Evolutionary conservation across 1,140 invertebrate species (phyloP).

Genomic region (Drosophila mayri): DNA sequence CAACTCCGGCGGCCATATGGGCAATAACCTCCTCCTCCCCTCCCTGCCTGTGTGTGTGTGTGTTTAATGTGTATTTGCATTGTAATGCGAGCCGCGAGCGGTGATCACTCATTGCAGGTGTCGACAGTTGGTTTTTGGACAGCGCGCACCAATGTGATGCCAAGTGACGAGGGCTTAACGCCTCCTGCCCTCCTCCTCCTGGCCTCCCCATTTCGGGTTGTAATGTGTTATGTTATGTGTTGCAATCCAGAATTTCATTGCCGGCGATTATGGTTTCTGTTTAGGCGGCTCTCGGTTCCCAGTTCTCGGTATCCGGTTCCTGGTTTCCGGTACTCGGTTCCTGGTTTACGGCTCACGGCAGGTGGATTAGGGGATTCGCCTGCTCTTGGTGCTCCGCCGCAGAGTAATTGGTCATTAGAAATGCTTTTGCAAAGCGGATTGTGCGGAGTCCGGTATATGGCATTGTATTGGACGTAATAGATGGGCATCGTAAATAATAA

Average conservation of each 20-base stretch:
- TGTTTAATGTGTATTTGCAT: slow-evolving; percentile 38
- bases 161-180: slow-evolving; percentile 30
- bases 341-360: neutral
- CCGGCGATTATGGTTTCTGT: slow-evolving; percentile 35
- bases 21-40: slow-evolving; percentile 21
- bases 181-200: neutral
- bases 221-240: slow-evolving; percentile 38
- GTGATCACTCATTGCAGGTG: slow-evolving; percentile 57
- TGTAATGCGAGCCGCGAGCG: slow-evolving; percentile 52
- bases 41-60: neutral
- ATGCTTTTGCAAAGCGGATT: slow-evolving; percentile 17
- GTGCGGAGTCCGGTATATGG: neutral
- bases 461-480: slow-evolving; percentile 5
- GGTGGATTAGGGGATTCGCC: slow-evolving; percentile 12
- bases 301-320: neutral
- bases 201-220: neutral
- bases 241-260: slow-evolving; percentile 55
- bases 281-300: neutral
- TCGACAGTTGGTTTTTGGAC: slow-evolving; percentile 45
- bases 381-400: slow-evolving; percentile 11
- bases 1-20: slow-evolving; percentile 49
- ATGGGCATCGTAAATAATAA: slow-evolving; percentile 7
- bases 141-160: slow-evolving; percentile 6
- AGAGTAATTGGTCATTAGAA: slow-evolving; percentile 31
- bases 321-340: neutral